These are phyloP conservation scores for Paracyclopina nana DNA, from an alignment of 1,140 invertebrate species.

Conservation along the genomic window DNA sequence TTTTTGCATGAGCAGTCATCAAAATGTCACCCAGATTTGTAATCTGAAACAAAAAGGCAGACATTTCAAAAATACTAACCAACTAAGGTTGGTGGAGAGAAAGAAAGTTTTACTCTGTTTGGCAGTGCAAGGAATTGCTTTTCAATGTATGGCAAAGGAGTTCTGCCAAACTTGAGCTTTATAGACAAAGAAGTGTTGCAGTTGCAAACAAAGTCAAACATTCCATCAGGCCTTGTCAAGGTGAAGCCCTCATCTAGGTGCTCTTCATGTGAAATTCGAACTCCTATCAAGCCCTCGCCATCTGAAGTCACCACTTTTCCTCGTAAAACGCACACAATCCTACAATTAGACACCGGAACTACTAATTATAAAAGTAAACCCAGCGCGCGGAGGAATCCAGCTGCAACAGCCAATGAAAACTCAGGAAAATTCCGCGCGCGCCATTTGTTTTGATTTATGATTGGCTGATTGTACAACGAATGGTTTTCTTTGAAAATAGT, in stretches of 20 bases:
- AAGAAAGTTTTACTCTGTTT: conserved; percentile 90
- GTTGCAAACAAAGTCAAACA: conserved; percentile 92
- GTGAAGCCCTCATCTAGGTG: conserved; percentile 71
- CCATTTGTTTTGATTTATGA: neutral
- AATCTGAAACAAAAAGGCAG: no score
- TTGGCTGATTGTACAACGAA: neutral
- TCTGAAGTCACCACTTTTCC: conserved; percentile 74
- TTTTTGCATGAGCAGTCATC: no score
- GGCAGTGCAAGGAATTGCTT: conserved; percentile 82
- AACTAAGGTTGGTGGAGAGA: no score
- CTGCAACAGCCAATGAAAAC: no score
- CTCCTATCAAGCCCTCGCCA: conserved; percentile 77
- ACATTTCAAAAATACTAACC: no score
- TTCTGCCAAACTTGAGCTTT: conserved; percentile 74
- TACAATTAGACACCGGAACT: conserved; percentile 37
- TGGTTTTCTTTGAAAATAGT: conserved; percentile 84
- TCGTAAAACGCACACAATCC: conserved; percentile 83
- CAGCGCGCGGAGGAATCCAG: no score
- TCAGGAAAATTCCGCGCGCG: neutral
- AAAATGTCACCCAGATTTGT: no score
- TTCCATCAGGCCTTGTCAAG: conserved; percentile 66
- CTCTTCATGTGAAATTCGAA: conserved; percentile 54
- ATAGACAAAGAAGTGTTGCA: conserved; percentile 90
- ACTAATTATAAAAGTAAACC: no score
- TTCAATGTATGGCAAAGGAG: conserved; percentile 70